Base-by-base conservation (phyloP, 2,888 invertebrate species). In the Hemicrepidius hirtus region DNA sequence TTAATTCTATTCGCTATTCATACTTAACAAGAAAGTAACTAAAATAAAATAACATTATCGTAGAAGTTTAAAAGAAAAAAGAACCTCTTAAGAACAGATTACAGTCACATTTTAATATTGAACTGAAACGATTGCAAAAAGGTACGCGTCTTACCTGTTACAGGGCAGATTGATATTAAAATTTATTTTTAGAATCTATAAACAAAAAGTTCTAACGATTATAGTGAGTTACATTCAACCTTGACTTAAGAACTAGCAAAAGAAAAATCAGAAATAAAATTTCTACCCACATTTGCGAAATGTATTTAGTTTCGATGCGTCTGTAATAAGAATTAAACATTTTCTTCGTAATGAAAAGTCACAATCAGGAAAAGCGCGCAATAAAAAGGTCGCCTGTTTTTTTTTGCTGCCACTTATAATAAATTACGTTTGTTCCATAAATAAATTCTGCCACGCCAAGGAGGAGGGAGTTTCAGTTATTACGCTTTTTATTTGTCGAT, bases 401-500 rank as follows among this genome's bases (percentile, higher is more conserved):
- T 53, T 53, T 53, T 18, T 7, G 4, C 53, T 44, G 18, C 46
- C 53, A 53, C 28, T 53, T 53, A 28, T 28, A 53, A 53, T 53
- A 28, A 53, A 28, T 53, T 28, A n/a, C 53, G 28, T 53, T 53
- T 53, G 28, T 53, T 53, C 53, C 28, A 53, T 53, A 53, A 53
- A 53, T 53, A 53, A 53, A 53, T 53, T 28, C n/a, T 28, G 53
- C 53, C 24, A 28, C 53, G 5, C n/a, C 53, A 28, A 24, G 20
- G 28, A 24, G 28, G 28, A 28, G n/a, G 20, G 28, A 24, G 28
- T 9, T 46, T 9, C 53, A 13, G 53, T 53, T 28, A 53, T 53
- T 53, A 53, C 24, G 20, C 24, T 53, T 53, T 53, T 53, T 53
- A 53, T 53, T 53, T 53, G 53, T 24, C 53, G 53, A 53, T 53